phyloP scores from a whole-genome alignment of 2,888 invertebrate species.

The Lasioglossum figueresi region DNA sequence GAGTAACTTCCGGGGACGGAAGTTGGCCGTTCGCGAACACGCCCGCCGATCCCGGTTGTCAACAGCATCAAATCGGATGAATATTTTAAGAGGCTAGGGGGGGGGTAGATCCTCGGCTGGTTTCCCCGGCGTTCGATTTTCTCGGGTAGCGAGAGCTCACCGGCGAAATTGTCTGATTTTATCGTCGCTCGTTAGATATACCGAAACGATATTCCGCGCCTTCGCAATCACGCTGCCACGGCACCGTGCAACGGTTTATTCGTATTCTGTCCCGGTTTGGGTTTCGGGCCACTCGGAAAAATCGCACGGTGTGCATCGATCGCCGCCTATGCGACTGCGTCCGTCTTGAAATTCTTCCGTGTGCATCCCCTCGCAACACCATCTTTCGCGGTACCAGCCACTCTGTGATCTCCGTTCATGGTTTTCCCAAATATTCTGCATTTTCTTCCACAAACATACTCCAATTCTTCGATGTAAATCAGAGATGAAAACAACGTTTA shows the following conservation, averaged over 20 bases:
- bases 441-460: neutral
- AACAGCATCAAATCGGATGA: neutral
- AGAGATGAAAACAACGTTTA: neutral
- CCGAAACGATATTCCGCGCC: slow-evolving; percentile 22
- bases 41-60: neutral
- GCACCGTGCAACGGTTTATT: neutral
- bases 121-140: slow-evolving; percentile 9
- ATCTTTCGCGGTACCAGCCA: neutral
- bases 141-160: neutral
- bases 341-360: slow-evolving; percentile 30
- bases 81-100: neutral
- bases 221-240: slow-evolving; percentile 14
- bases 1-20: neutral
- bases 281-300: slow-evolving; percentile 36
- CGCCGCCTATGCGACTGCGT: slow-evolving; percentile 50
- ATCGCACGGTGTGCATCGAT: slow-evolving; percentile 41
- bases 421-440: neutral
- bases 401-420: neutral
- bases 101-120: neutral
- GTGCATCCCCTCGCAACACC: neutral
- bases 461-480: neutral
- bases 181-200: slow-evolving; percentile 25
- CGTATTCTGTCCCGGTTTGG: slow-evolving; percentile 18
- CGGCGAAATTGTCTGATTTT: slow-evolving; percentile 26
- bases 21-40: neutral